Base-by-base conservation (phyloP, 2,888 invertebrate species). In the Lymantria monacha region DNA sequence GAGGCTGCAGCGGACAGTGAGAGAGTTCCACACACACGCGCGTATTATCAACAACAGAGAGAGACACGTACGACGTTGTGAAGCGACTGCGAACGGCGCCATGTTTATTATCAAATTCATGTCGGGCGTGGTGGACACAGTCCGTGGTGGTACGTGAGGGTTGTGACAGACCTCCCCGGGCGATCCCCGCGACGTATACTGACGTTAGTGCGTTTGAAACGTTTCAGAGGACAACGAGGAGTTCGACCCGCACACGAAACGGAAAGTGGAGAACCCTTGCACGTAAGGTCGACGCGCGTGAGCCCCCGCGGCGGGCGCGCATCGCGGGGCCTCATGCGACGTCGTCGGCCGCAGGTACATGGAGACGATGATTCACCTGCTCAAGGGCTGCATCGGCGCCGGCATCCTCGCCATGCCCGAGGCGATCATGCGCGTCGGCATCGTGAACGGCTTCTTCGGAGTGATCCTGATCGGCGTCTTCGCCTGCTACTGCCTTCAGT, bases 341-440 rank as follows among this genome's bases (percentile, higher is more conserved):
- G 10, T 8, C 10, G 33, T 33, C 9, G 5, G 3, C 33, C 33
- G 15, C 41, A 97, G 97, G 55, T 97, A 97, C 81, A 77, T 93
- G 59, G 97, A 97, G 71, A 97, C 97, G 0, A 92, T 98, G 74
- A 95, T 97, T 76, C 97, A 98, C 81, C 87, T 98, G 71, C 91
- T 98, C 48, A 98, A 98, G 82, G 98, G 97, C 33, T 97, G 97
- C 76, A 92, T 98, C 60, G 99, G 99, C 3, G 98, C 98, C 0
- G 99, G 99, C 2, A 96, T 99, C 57, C 89, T 99, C 50, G 98
- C 98, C 13, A 96, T 99, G 95, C 97, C 97, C 0, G 92, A 90
- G 50, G 93, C 92, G 1, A 83, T 92, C 9, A 40, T 53, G 1
- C 76, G 82, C 13, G 44, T 82, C 38, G 96, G 96, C 0, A 74